Conservation (phyloP, 1,140 invertebrate species). For the Euura lappo region DNA sequence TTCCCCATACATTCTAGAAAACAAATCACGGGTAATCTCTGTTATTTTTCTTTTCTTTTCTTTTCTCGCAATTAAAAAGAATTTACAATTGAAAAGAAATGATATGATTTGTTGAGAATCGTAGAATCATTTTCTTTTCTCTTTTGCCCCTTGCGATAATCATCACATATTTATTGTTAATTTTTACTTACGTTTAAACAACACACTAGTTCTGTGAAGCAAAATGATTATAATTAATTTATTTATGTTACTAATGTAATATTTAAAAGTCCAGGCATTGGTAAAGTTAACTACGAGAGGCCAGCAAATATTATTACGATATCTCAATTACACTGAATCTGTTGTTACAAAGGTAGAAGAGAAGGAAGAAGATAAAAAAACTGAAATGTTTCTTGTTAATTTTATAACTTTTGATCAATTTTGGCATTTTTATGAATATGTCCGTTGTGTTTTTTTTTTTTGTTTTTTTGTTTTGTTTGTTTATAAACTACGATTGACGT, state of each 20-base stretch:
- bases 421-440: not conserved
- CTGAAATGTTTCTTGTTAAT: not conserved
- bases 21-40: not conserved
- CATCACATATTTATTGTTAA: constrained; percentile 7
- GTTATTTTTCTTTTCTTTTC: too few species aligned
- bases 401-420: not conserved
- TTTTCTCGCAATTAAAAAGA: too few species aligned
- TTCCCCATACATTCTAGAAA: not conserved
- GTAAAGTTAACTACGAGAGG: not conserved
- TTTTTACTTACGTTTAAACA: not conserved
- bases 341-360: not conserved
- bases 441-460: not conserved
- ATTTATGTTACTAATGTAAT: not conserved
- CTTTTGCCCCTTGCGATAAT: not conserved
- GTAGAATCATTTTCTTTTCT: not conserved
- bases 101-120: too few species aligned
- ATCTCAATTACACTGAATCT: not conserved
- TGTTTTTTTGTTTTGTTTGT: not conserved
- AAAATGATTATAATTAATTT: not conserved
- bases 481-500: not conserved
- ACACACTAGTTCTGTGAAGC: constrained; percentile 2
- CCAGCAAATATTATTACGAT: not conserved
- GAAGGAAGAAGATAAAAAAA: too few species aligned
- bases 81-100: too few species aligned
- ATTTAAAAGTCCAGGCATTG: not conserved